Percentiles rank a stretch among this genome's conserved stretches.
Conservation (phyloP, 1,140 invertebrate genomes). For the Drosophila kurseongensis region DNA sequence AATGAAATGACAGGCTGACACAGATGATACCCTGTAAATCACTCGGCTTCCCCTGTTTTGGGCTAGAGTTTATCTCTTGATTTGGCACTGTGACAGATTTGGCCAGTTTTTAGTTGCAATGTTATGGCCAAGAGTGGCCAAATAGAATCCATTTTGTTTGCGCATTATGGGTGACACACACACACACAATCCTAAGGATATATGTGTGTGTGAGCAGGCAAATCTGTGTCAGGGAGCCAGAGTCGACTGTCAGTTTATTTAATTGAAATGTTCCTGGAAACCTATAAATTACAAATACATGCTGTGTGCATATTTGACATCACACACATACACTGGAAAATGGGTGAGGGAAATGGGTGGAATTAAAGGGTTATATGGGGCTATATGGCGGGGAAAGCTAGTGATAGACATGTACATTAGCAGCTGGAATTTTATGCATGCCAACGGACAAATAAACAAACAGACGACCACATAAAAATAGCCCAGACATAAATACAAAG, state of each 20-base stretch:
- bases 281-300: conserved; percentile 74
- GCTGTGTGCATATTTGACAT: conserved; percentile 28
- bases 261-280: conserved; percentile 75
- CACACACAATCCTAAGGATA: background rate
- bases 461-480: conserved; percentile 29
- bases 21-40: conserved; percentile 29
- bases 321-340: conserved; percentile 3
- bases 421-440: conserved; percentile 60
- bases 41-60: background rate
- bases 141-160: conserved; percentile 29
- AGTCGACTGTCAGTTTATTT: conserved; percentile 73
- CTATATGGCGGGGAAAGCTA: conserved; percentile 2
- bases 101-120: conserved; percentile 19
- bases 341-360: background rate
- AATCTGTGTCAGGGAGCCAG: conserved; percentile 32
- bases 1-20: conserved; percentile 13
- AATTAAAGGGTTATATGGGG: background rate
- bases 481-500: background rate
- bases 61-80: conserved; percentile 33
- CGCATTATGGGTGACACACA: conserved; percentile 30
- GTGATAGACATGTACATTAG: conserved; percentile 58
- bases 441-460: conserved; percentile 52
- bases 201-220: conserved; percentile 8
- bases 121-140: conserved; percentile 13
- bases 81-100: conserved; percentile 16